Evolutionary conservation across 2,797 vertebrate genomes (phyloP), one percentile per base, ranked within the genome.

Genomic region (Peromyscus eremicus): DNA sequence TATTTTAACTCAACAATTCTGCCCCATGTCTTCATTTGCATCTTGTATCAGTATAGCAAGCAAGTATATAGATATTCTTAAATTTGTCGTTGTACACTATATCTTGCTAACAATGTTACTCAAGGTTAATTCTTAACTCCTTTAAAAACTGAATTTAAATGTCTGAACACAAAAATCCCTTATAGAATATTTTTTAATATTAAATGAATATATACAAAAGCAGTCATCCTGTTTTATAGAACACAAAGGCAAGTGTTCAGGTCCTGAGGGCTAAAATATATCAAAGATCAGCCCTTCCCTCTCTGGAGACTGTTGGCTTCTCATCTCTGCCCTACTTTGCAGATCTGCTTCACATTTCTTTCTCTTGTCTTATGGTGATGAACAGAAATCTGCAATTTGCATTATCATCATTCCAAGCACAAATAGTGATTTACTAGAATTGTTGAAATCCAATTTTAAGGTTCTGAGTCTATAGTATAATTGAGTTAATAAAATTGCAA

Each of bases 381-480:
- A 89, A 92, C 57, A 49, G 37, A 60, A 55, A 21, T 86, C 37
- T 89, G 27, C 13, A 86, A 49, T 62, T 83, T 71, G 86, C 13
- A 84, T 89, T 66, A 68, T 55, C 21, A 92, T 60, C 23, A 91
- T 80, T 82, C 11, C 5, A 82, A 60, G 70, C 19, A 66, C 27
- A 92, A 94, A 80, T 27, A 43, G 16, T 83, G 49, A 95, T 89
- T 93, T 95, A 86, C 13, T 57, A 80, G 43, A 96, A 95, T 91
- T 34, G 92, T 0, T 71, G 83, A 89, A 94, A 62, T 91, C 21
- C 62, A 89, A 60, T 75, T 83, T 92, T 80, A 94, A 86, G 40
- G 82, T 94, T 40, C 70, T 46, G 23, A 89, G 43, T 70, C 46
- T 68, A 52, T 46, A 92, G 21, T 77, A 70, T n/a, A 80, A 94